Evolutionary conservation across 2,797 vertebrate species (phyloP).

Genomic region (Numenius phaeopus): DNA sequence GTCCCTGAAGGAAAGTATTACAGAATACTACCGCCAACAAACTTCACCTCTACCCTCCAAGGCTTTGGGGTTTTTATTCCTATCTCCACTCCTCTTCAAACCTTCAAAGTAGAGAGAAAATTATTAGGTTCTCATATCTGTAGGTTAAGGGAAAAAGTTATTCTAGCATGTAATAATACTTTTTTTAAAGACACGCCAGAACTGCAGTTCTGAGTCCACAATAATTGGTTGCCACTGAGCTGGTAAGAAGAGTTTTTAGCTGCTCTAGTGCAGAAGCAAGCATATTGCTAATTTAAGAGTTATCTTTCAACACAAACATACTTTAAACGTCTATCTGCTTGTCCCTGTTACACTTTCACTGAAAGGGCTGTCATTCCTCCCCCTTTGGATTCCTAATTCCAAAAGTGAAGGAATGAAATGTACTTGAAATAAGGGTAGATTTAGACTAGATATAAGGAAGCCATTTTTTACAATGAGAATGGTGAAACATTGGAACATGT

Average conservation of each 20-base stretch:
- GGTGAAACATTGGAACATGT: not conserved
- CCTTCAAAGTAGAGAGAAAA: not conserved
- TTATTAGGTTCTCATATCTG: not conserved
- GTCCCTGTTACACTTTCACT: not conserved
- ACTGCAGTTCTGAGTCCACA: not conserved
- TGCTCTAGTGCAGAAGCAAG: not conserved
- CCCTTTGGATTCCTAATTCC: not conserved
- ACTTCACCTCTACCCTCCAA: not conserved
- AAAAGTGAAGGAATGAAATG: not conserved
- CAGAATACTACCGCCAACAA: not conserved
- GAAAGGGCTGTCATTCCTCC: not conserved
- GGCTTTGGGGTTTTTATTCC: not conserved
- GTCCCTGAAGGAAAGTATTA: not conserved
- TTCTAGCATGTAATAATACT: not conserved
- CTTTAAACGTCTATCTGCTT: not conserved
- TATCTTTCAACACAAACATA: not conserved
- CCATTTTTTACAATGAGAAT: not conserved
- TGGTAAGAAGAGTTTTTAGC: not conserved
- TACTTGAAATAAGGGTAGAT: not conserved
- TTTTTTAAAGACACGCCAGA: not conserved
- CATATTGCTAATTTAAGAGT: not conserved
- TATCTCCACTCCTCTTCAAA: not conserved
- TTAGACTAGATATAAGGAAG: not conserved
- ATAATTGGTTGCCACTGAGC: not conserved
- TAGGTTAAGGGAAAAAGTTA: not conserved